Evolutionary conservation across 2,113 vertebrate species (phyloP).

Genomic region (Lasiurus borealis): DNA sequence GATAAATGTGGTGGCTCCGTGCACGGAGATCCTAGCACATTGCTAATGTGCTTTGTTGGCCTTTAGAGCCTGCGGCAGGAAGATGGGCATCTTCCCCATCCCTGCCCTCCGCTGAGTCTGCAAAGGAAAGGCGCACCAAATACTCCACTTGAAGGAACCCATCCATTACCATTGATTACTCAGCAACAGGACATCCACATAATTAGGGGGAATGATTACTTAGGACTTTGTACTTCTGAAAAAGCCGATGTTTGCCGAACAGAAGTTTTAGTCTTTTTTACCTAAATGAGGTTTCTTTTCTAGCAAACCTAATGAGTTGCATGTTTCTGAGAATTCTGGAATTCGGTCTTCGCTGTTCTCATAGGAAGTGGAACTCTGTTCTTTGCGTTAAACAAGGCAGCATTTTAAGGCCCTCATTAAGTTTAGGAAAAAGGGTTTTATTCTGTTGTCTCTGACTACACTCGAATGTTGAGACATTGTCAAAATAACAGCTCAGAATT

Average conservation of each 20-base stretch:
- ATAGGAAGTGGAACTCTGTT: neutral
- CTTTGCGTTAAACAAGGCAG: neutral
- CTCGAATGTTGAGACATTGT: slow-evolving; percentile 32
- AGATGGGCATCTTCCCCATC: neutral
- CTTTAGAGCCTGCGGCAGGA: neutral
- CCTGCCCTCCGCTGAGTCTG: neutral
- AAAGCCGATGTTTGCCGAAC: slow-evolving; percentile 18
- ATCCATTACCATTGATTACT: slow-evolving; percentile 19
- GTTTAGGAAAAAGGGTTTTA: neutral
- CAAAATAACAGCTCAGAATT: slow-evolving; percentile 54
- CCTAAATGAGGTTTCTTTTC: slow-evolving; percentile 2
- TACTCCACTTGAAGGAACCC: neutral
- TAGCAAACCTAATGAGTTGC: neutral
- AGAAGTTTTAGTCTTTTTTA: slow-evolving; percentile 46
- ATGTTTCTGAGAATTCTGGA: neutral
- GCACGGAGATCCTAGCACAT: neutral
- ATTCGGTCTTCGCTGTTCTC: neutral
- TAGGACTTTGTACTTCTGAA: neutral
- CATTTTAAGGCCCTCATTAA: neutral
- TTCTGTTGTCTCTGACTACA: neutral
- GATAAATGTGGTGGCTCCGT: neutral
- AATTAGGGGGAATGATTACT: slow-evolving; percentile 27
- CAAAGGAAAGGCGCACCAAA: neutral
- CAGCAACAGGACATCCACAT: neutral
- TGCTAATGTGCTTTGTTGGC: slow-evolving; percentile 27